Evolutionary conservation across 2,888 invertebrate genomes (phyloP), one percentile per base, ranked within the genome.

Genomic region (Frankliniella intonsa): DNA sequence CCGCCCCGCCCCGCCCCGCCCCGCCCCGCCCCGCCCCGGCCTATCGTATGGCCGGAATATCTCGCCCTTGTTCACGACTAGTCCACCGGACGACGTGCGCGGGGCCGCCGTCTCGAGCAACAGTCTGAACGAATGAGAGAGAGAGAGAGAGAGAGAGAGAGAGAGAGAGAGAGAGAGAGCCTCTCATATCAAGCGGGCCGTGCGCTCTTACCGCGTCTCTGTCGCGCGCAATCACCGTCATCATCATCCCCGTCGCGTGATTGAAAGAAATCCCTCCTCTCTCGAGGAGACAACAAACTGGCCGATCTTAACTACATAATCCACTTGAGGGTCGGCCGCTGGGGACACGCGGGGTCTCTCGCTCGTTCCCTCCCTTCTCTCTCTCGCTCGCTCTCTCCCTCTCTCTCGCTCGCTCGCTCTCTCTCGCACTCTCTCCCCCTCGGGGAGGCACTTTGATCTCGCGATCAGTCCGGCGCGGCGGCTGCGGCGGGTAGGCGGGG

Each of bases 111-210:
- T 38, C 38, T 38, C 14, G 55, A 55, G 55, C 11, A 19, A 55
- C 17, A 55, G 55, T 19, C 17, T 11, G 55, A 55, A 12, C 11
- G 55, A 10, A 19, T 11, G 55, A 55, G 55, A 55, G 55, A 55
- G 55, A 9, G 55, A 55, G 55, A 55, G 14, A 55, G 55, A 55
- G 0, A 55, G 14, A 9, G 55, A 82, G 25, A 55, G 25, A 80
- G 81, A 82, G 82, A 80, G 76, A 69, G 80, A 55, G 55, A 55
- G 8, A 55, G 55, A 55, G 55, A 55, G 55, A 55, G 3, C 38
- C 38, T 5, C 38, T 38, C 38, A 38, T 38, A 5, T 5, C n/a
- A n/a, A 38, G 38, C 38, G 38, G 38, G 5, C 38, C 38, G 38
- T 38, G 2, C 38, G 38, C 38, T 3, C 5, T 38, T 38, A 38